Conservation (phyloP, 2,888 invertebrate genomes). For the Andrena praecox region DNA sequence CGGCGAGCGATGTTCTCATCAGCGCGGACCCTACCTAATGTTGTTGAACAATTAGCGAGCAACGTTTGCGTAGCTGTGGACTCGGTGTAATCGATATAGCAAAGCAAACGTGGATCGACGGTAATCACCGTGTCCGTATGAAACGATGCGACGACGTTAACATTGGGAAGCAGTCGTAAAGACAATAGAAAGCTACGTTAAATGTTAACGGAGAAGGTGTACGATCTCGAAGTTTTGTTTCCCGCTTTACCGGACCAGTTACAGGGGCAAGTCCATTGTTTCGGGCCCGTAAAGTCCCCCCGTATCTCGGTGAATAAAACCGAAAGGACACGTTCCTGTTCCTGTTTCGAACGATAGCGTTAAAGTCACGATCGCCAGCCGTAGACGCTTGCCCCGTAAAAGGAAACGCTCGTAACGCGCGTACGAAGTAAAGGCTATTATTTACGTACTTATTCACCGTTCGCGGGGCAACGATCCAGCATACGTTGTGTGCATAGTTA, state of each 20-base stretch:
- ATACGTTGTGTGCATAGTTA: constrained; percentile 41
- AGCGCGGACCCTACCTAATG: constrained; percentile 20
- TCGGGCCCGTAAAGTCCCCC: constrained; percentile 3
- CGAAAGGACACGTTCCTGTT: constrained; percentile 18
- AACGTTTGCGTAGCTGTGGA: constrained; percentile 34
- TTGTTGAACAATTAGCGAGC: constrained; percentile 52
- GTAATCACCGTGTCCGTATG: constrained; percentile 6
- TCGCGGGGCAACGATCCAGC: constrained; percentile 50
- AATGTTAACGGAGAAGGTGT: not conserved
- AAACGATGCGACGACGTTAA: constrained; percentile 10
- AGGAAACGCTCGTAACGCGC: constrained; percentile 52
- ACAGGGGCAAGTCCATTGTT: not conserved
- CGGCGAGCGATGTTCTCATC: not conserved
- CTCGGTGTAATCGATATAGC: constrained; percentile 39
- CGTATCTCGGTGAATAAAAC: constrained; percentile 26
- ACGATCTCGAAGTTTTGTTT: not conserved
- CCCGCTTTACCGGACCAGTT: not conserved
- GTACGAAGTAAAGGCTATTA: constrained; percentile 47
- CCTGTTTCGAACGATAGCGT: constrained; percentile 28
- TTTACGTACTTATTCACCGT: constrained; percentile 57
- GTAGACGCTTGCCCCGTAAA: constrained; percentile 28
- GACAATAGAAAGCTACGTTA: not conserved
- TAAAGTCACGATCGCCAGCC: constrained; percentile 27
- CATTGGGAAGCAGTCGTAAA: constrained; percentile 18
- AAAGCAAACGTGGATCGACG: not conserved